phyloP scores from a whole-genome alignment of 2,888 invertebrate genomes.

The Lissocephala sabroskyi region DNA sequence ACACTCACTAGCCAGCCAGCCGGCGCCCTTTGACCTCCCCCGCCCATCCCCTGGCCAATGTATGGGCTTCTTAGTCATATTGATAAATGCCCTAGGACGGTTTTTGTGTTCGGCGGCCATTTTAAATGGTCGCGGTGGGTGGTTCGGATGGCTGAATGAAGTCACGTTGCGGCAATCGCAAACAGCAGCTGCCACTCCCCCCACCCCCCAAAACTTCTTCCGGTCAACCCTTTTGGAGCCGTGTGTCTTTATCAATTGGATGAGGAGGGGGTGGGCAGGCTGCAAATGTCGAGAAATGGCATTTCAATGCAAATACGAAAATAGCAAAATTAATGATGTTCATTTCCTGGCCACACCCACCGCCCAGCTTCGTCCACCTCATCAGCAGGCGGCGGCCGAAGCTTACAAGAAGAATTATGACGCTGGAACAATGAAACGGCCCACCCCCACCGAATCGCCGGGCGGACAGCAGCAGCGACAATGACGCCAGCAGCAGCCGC shows the following conservation, averaged over 20 bases:
- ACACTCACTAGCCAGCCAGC: constrained; percentile 4
- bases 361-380: neutral
- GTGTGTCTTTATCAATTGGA: constrained; percentile 5
- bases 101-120: neutral
- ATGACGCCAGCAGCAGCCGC: constrained; percentile 41
- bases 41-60: too few species aligned
- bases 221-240: constrained; percentile 37
- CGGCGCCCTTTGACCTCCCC: too few species aligned
- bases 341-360: constrained; percentile 39
- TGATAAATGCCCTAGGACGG: constrained; percentile 49
- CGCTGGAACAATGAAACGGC: constrained; percentile 54
- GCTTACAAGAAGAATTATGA: constrained; percentile 66
- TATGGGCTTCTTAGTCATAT: too few species aligned
- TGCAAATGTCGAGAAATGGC: constrained; percentile 55
- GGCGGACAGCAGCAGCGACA: neutral
- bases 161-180: constrained; percentile 70
- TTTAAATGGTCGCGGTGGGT: too few species aligned
- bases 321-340: constrained; percentile 66
- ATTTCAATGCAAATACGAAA: constrained; percentile 64
- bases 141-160: constrained; percentile 37
- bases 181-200: constrained; percentile 51
- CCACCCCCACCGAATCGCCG: neutral
- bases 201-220: neutral
- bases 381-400: constrained; percentile 5
- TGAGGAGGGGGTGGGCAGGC: neutral